phyloP scores from a whole-genome alignment of 2,113 vertebrate species.

The Mus pahari region DNA sequence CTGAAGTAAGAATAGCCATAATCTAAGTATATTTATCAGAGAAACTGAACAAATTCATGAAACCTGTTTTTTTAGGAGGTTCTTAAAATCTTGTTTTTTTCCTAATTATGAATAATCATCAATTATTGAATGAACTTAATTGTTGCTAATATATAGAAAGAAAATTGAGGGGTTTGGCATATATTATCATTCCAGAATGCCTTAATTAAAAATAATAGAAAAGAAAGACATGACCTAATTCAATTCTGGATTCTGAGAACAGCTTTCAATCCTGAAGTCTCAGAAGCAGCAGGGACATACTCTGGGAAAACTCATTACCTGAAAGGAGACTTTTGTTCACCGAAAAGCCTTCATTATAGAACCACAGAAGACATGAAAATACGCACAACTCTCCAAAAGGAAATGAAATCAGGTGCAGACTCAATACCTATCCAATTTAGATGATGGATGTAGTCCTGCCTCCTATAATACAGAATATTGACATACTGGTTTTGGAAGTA shows the following conservation, averaged over 20 bases:
- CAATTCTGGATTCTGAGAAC: conserved; percentile 69
- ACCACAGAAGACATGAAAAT: conserved; percentile 61
- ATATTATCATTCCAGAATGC: conserved; percentile 43
- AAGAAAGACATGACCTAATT: conserved; percentile 61
- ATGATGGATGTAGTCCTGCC: conserved; percentile 10
- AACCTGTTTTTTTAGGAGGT: conserved; percentile 28
- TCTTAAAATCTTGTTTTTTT: conserved; percentile 7
- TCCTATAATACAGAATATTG: not conserved
- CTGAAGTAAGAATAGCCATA: conserved; percentile 2
- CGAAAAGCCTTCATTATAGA: conserved; percentile 47
- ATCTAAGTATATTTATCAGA: conserved; percentile 35
- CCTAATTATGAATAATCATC: not conserved
- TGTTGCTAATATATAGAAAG: conserved; percentile 33
- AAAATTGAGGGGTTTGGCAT: not conserved
- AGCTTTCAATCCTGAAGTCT: conserved; percentile 59
- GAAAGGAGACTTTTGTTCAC: conserved; percentile 64
- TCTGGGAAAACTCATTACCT: conserved; percentile 55
- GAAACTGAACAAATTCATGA: conserved; percentile 21
- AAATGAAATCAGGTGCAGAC: conserved; percentile 47
- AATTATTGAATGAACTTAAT: conserved; percentile 42
- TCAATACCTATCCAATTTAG: not conserved
- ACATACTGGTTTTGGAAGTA: conserved; percentile 6
- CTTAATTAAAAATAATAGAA: conserved; percentile 59
- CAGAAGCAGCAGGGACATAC: conserved; percentile 54
- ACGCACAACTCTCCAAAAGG: conserved; percentile 30